Evolutionary conservation across 2,888 invertebrate genomes (phyloP).

Genomic region (Pteria penguin): DNA sequence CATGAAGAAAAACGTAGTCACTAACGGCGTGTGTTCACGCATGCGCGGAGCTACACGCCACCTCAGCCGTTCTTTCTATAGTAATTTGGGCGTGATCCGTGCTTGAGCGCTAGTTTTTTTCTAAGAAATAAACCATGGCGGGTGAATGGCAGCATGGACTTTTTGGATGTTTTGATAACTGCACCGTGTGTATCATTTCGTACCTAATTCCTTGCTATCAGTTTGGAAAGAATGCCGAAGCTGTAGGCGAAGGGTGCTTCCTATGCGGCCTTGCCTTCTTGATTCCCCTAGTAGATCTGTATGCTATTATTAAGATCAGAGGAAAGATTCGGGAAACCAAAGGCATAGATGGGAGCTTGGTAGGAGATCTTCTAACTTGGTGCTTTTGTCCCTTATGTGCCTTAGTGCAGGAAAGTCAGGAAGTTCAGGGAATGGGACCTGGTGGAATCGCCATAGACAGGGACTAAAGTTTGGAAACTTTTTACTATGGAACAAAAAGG

Average conservation of each 20-base stretch:
- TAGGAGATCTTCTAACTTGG: slow-evolving; percentile 68
- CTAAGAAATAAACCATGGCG: slow-evolving; percentile 1
- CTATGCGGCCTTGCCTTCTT: slow-evolving; percentile 72
- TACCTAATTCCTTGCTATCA: slow-evolving; percentile 76
- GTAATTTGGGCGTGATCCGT: too few species aligned
- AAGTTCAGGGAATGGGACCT: slow-evolving; percentile 60
- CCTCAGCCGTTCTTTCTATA: too few species aligned
- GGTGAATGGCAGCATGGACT: slow-evolving; percentile 73
- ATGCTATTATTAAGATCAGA: slow-evolving; percentile 66
- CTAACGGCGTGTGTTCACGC: too few species aligned
- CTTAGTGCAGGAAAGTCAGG: slow-evolving; percentile 72
- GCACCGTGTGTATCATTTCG: slow-evolving; percentile 72
- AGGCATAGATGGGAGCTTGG: slow-evolving; percentile 69
- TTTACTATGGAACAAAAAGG: too few species aligned
- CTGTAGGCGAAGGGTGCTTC: slow-evolving; percentile 74
- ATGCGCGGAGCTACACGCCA: too few species aligned
- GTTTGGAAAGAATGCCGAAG: slow-evolving; percentile 77
- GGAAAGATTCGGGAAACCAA: slow-evolving; percentile 73
- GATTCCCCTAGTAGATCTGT: slow-evolving; percentile 66
- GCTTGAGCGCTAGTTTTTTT: too few species aligned
- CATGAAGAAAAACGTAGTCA: too few species aligned
- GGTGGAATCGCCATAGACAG: slow-evolving; percentile 63
- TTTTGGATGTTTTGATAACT: slow-evolving; percentile 77
- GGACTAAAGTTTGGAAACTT: too few species aligned
- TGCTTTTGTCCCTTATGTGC: slow-evolving; percentile 72